Conservation (phyloP, 2,113 vertebrate species). For the Dipodomys stephensi region DNA sequence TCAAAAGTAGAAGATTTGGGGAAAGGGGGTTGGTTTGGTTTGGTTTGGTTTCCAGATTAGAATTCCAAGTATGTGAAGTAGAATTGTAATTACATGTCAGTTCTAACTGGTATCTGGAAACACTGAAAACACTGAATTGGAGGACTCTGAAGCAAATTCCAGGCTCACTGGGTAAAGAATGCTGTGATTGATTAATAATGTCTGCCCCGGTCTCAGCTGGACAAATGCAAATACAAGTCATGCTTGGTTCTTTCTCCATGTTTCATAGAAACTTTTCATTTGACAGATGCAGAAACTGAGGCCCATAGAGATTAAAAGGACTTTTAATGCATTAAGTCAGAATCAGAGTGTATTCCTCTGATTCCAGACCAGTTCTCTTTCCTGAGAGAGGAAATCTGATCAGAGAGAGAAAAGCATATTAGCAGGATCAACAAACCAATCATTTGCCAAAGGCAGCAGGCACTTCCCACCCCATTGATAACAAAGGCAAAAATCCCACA, state of each 20-base stretch:
- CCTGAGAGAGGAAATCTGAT: background rate
- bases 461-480: background rate
- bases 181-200: background rate
- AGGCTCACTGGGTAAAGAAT: background rate
- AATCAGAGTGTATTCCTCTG: background rate
- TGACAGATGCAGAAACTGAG: background rate
- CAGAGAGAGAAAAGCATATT: background rate
- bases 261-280: background rate
- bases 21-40: too few relatives aligned
- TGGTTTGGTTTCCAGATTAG: background rate
- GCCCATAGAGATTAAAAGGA: background rate
- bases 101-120: background rate
- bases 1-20: background rate
- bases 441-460: background rate
- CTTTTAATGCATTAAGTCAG: background rate
- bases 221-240: background rate
- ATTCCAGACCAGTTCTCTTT: background rate
- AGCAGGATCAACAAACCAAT: background rate
- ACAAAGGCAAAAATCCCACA: background rate
- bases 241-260: background rate
- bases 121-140: background rate
- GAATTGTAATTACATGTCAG: background rate
- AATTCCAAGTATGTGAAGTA: background rate
- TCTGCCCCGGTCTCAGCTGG: background rate
- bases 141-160: background rate